Percentiles rank a stretch among this genome's conserved stretches.
Conservation (phyloP, 2,888 invertebrate species). For the Caenorhabditis sp. region DNA sequence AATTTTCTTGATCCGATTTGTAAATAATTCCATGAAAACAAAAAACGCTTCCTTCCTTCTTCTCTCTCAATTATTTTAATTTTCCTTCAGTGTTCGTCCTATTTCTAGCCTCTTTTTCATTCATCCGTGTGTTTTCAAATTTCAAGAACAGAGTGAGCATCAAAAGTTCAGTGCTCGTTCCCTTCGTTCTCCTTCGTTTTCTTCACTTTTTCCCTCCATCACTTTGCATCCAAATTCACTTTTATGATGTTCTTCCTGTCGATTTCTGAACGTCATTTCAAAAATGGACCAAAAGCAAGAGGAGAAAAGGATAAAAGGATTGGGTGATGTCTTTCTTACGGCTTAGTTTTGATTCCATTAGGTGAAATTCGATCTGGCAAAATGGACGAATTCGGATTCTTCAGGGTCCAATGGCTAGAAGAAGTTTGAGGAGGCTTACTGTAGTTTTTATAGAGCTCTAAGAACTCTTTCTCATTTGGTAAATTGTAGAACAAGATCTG, state of each 20-base stretch:
- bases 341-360: constrained; percentile 35
- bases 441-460: too few species aligned
- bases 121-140: constrained; percentile 10
- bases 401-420: neutral
- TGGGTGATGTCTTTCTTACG: neutral
- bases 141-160: constrained; percentile 23
- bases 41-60: neutral
- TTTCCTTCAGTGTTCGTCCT: neutral
- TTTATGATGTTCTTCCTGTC: constrained; percentile 64
- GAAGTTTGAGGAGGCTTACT: neutral
- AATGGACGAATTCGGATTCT: neutral
- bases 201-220: constrained; percentile 27
- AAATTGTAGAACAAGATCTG: too few species aligned
- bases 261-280: constrained; percentile 42
- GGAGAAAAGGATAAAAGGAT: constrained; percentile 2
- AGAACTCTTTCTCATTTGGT: too few species aligned
- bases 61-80: constrained; percentile 1
- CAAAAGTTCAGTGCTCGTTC: constrained; percentile 35
- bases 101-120: constrained; percentile 6
- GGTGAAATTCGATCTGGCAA: constrained; percentile 26
- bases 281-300: constrained; percentile 17
- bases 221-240: constrained; percentile 57
- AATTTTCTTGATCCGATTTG: constrained; percentile 18
- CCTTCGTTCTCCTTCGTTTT: constrained; percentile 5
- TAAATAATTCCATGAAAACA: constrained; percentile 13